A percentile compares a stretch with the other conserved stretches of the same genome.
Evolutionary conservation across 2,888 invertebrate species (phyloP).

Genomic region (Plebejus argus): DNA sequence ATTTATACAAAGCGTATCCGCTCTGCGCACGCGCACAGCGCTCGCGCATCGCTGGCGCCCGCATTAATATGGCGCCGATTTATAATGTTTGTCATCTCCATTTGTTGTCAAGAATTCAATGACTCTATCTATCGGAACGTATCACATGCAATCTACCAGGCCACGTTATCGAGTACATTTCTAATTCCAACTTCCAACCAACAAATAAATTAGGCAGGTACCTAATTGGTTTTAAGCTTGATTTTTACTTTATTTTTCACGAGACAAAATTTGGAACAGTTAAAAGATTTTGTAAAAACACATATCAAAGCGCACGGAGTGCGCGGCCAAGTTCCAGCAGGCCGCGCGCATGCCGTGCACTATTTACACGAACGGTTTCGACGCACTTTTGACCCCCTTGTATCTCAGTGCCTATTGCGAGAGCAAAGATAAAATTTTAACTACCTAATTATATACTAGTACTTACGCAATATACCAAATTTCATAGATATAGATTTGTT

Average conservation of each 20-base stretch:
- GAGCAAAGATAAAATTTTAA: no score
- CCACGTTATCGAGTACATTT: neutral
- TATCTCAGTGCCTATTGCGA: no score
- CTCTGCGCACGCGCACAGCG: constrained; percentile 66
- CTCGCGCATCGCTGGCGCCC: constrained; percentile 57
- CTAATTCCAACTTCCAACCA: neutral
- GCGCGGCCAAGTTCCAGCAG: no score
- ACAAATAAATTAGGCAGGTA: neutral
- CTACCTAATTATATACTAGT: no score
- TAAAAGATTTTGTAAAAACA: no score
- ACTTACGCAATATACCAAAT: no score
- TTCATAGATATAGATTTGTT: no score
- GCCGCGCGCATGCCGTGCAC: no score
- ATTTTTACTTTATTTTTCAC: neutral
- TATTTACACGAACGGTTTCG: no score
- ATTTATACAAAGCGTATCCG: constrained; percentile 77
- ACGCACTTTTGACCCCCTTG: no score
- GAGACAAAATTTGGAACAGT: no score
- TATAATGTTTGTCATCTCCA: constrained; percentile 41
- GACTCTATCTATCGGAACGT: constrained; percentile 22
- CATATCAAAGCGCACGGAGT: no score
- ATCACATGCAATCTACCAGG: neutral
- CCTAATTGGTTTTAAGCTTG: neutral
- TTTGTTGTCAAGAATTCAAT: constrained; percentile 36
- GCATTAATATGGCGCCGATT: constrained; percentile 45